Percentiles rank a stretch among this genome's conserved stretches.
These are phyloP conservation scores for Otolemur crassicaudatus DNA, from an alignment of 2,797 vertebrate genomes.

Conservation along the genomic window DNA sequence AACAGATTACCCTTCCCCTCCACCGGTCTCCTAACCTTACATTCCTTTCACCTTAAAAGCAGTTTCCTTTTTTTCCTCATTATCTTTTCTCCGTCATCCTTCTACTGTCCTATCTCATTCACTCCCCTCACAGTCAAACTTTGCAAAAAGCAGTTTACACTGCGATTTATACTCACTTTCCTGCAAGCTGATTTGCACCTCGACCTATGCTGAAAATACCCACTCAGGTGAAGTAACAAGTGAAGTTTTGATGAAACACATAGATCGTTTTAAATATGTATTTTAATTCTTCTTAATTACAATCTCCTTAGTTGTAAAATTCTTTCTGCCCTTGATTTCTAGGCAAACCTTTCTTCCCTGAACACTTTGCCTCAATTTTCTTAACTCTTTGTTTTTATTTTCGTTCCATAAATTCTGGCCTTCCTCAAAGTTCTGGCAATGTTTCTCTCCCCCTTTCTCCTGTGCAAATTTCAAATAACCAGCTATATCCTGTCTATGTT, in stretches of 20 bases:
- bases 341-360: not conserved
- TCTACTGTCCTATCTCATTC: not conserved
- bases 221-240: not conserved
- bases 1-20: not conserved
- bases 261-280: not conserved
- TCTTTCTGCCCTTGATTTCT: not conserved
- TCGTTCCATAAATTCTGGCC: not conserved
- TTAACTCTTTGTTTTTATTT: not conserved
- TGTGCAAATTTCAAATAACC: not conserved
- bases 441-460: not conserved
- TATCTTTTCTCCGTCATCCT: not conserved
- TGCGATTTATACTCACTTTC: not conserved
- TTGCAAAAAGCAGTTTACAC: conserved; percentile 24
- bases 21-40: not conserved
- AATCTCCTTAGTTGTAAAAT: not conserved
- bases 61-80: not conserved
- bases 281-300: not conserved
- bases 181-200: conserved; percentile 7
- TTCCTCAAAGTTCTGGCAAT: not conserved
- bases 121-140: not conserved
- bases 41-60: not conserved
- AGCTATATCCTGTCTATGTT: not conserved
- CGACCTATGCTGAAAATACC: not conserved
- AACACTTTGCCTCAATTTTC: not conserved
- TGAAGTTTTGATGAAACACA: not conserved